These are phyloP conservation scores for Thaumetopoea pityocampa DNA, from an alignment of 1,140 invertebrate species.

Conservation along the genomic window DNA sequence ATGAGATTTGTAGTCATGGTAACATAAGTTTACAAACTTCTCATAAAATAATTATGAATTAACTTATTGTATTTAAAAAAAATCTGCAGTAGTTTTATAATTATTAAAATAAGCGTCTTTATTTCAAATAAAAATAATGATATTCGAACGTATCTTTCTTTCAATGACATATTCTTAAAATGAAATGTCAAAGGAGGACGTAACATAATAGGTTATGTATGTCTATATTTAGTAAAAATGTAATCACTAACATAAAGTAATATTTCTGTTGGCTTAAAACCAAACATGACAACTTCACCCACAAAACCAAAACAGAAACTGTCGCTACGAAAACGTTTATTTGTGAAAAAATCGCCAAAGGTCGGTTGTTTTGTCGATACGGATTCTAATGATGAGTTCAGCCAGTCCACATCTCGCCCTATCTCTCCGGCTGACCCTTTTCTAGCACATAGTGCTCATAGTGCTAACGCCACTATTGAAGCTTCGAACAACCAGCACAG, in stretches of 20 bases:
- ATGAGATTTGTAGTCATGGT: no score
- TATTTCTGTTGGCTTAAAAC: slow-evolving; percentile 46
- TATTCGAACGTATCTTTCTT: slow-evolving; percentile 24
- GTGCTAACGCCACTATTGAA: slow-evolving; percentile 37
- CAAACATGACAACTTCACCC: slow-evolving; percentile 69
- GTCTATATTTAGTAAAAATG: slow-evolving; percentile 68
- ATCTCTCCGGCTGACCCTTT: slow-evolving; percentile 68
- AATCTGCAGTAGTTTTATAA: no score
- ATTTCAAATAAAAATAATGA: not conserved
- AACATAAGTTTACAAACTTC: no score
- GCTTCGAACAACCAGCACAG: slow-evolving; percentile 32
- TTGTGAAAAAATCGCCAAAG: slow-evolving; percentile 73
- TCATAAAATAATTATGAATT: no score
- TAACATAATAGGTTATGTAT: slow-evolving; percentile 65
- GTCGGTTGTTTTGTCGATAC: slow-evolving; percentile 71
- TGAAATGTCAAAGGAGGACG: slow-evolving; percentile 45
- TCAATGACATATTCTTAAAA: slow-evolving; percentile 25
- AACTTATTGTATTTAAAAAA: no score
- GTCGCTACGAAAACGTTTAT: slow-evolving; percentile 66
- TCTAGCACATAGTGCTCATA: slow-evolving; percentile 56
- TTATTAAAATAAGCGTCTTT: no score
- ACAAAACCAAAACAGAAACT: slow-evolving; percentile 68
- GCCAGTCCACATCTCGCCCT: slow-evolving; percentile 54
- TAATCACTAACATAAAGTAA: slow-evolving; percentile 70
- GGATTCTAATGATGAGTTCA: slow-evolving; percentile 66